A percentile compares a stretch with the other conserved stretches of the same genome.
These are phyloP conservation scores for Pristis pectinata DNA, from an alignment of 2,797 vertebrate genomes.

Conservation along the genomic window DNA sequence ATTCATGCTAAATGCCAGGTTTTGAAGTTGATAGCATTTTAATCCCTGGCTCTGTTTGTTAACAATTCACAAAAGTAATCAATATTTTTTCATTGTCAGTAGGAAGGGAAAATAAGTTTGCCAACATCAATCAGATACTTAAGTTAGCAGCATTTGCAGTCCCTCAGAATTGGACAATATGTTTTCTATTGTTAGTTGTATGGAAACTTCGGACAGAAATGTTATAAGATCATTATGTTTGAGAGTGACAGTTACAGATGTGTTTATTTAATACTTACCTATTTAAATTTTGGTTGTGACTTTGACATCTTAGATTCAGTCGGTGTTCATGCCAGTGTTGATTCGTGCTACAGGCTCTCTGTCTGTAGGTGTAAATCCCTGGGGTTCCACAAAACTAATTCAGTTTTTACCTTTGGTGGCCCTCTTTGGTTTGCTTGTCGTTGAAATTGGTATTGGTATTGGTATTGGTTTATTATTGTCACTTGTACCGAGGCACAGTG, in stretches of 20 bases:
- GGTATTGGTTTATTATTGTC: too few species aligned
- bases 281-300: background rate
- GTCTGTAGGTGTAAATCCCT: background rate
- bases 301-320: background rate
- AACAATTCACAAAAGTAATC: background rate
- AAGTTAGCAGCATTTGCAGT: background rate
- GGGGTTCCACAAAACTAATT: background rate
- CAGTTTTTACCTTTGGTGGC: background rate
- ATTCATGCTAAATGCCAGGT: background rate
- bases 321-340: background rate
- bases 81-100: background rate
- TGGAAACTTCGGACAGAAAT: background rate
- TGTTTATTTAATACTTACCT: background rate
- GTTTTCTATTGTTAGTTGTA: background rate
- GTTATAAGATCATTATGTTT: background rate
- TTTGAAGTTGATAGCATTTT: constrained; percentile 3
- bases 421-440: background rate
- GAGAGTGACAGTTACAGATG: background rate
- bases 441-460: background rate
- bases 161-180: background rate
- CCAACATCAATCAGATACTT: background rate
- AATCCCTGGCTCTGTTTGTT: background rate
- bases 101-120: background rate
- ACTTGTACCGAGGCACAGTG: too few species aligned
- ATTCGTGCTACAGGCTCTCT: background rate